Evolutionary conservation across 37 sponge, comb jelly and placozoan species (phyloP), one percentile per base, ranked within the genome.

Genomic region (Bolinopsis microptera): DNA sequence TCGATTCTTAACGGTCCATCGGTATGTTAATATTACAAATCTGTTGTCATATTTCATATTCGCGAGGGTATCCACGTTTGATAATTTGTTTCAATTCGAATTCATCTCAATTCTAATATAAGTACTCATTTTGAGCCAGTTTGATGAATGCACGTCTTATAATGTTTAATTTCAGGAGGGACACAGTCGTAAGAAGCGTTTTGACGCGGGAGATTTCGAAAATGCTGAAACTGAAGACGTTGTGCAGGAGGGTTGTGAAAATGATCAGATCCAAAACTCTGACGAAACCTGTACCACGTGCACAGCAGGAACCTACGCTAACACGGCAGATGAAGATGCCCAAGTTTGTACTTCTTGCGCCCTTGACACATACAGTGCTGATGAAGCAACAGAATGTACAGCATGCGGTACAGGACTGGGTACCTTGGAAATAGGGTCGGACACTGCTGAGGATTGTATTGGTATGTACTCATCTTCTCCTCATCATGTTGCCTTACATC

Each of bases 301-400:
- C 61, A n/a, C 30, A 41, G 90, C 90, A 1, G 90, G 90, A 39
- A 86, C 90, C 1, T 86, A 86, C 61, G 90, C 90, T 3, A 27
- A 86, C 90, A 21, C 40, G 0, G 2, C 48, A 21, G 27, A 18
- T 0, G n/a, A n/a, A n/a, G 26, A 72, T 21, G 22, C 75, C 75
- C 36, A 86, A 26, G 39, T 30, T 25, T 86, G 90, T 23, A 34
- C n/a, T 2, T 18, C 48, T 9, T 86, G 90, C 30, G 61, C 25
- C 0, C 35, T 33, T 34, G 90, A 40, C 61, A 21, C 32, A 27
- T 86, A 27, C 61, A 86, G 90, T 30, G 90, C 9, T 0, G 41
- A 5, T 30, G 0, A 8, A 39, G 90, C 48, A 0, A 18, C 40
- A 0, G 40, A 38, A 13, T 86, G 90, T 40, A 86, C 90, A n/a